Conservation (phyloP, 1,140 invertebrate species). For the Pentalonia nigronervosa region DNA sequence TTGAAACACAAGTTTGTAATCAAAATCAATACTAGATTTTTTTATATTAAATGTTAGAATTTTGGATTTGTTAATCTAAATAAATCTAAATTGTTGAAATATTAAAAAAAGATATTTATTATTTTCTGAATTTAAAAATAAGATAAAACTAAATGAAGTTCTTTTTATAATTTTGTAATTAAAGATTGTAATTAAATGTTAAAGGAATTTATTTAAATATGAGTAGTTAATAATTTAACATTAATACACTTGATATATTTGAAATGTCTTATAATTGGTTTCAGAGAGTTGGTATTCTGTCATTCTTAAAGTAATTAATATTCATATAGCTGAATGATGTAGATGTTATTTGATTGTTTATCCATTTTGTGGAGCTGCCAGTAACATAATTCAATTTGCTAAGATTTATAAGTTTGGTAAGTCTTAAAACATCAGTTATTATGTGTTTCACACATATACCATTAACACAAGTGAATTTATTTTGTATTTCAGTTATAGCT, state of each 20-base stretch:
- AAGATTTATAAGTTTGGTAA: constrained; percentile 82
- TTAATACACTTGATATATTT: not conserved
- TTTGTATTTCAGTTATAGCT: constrained; percentile 79
- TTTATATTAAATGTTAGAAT: no score
- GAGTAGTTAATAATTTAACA: not conserved
- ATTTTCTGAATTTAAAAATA: constrained; percentile 88
- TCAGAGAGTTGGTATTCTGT: constrained; percentile 98
- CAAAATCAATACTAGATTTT: no score
- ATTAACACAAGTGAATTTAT: not conserved
- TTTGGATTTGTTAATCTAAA: constrained; percentile 62
- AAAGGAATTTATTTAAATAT: not conserved
- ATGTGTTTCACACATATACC: no score
- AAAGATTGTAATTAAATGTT: not conserved
- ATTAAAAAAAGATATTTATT: constrained; percentile 84
- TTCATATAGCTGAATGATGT: constrained; percentile 84
- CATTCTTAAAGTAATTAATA: constrained; percentile 93
- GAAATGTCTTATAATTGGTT: constrained; percentile 59
- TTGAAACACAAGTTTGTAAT: no score
- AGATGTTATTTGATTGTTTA: constrained; percentile 86
- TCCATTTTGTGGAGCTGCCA: constrained; percentile 97
- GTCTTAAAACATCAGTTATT: not conserved
- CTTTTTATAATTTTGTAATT: constrained; percentile 47
- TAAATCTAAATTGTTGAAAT: constrained; percentile 78
- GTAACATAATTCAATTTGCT: constrained; percentile 97
- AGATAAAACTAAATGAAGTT: constrained; percentile 83